Evolutionary conservation across 2,888 invertebrate genomes (phyloP), one percentile per base, ranked within the genome.

Genomic region (Myopa tessellatipennis): DNA sequence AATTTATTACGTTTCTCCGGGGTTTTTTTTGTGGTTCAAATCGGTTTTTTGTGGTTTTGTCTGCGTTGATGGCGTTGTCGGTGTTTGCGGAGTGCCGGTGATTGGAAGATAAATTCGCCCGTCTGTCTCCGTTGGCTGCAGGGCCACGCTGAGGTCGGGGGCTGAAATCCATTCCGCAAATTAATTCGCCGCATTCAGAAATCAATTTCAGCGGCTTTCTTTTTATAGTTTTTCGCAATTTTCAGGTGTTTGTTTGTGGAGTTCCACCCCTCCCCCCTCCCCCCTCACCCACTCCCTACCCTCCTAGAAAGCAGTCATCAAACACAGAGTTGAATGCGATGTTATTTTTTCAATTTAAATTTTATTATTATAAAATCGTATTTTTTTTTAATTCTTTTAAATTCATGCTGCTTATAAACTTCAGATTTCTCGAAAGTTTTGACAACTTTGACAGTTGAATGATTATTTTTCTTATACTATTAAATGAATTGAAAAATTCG

Each of bases 191-290:
- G 67, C 58, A 74, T 67, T 67, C 55, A 26, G 68, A 26, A 74
- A 67, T 74, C 74, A 74, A 65, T 74, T 74, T 61, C 38, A 55
- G 67, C 67, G 67, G 36, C 34, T 74, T 74, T 72, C 12, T 38
- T 71, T 12, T 60, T 58, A 16, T 40, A 45, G 8, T 69, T 69
- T 69, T 67, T 36, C 34, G 63, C 63, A 63, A 1, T 63, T 63
- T 63, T 63, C 0, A 45, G 45, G 45, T 45, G 6, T 45, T 45
- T 45, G 45, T 45, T 45, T 45, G 45, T 10, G 45, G 45, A 45
- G 45, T 45, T 45, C 10, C 10, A 3, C 3, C 10, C 45, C 45
- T 8, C 1, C 10, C 26, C 26, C 26, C 26, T 45, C 3, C 45
- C 45, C 1, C 45, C 10, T n/a, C n/a, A n/a, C 10, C 26, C 26